Base-by-base conservation (phyloP, 2,888 invertebrate genomes). In the Pristionchus entomophagus region DNA sequence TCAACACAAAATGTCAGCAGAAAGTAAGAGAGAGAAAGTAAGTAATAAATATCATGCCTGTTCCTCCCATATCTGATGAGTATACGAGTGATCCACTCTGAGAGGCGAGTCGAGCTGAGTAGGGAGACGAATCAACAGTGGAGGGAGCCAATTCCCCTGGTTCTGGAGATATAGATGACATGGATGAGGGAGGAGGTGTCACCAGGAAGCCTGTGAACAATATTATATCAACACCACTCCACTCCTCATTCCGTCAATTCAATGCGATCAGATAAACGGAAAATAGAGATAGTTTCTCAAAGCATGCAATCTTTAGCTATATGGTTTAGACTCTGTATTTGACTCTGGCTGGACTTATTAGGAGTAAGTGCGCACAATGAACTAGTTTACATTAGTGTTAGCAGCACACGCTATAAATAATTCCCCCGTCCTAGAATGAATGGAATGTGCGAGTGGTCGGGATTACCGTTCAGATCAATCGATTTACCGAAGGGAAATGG, bases 31-130 rank as follows among this genome's bases (percentile, higher is more conserved):
- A 19, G 19, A 41, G 26, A 82, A 41, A 65, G 35, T 22, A 82
- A 29, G 38, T n/a, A 65, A 86, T 38, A 81, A 56, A 69, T n/a
- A 41, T 17, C 5, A 62, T 85, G 87, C 88, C 88, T 80, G 51
- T 59, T 29, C 89, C 88, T 69, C 90, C 89, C 51, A 88, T 81
- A 62, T 91, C 91, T 2, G 90, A 88, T 17, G 90, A 91, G 86
- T 90, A 91, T 69, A 91, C 88, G 56, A 91, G 86, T 32, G 89
- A 87, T 73, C 88, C 88, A n/a, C 86, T 65, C 82, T 86, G 87
- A 22, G 89, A 56, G 51, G 87, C 87, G 84, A 84, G 84, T 26
- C 81, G 82, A 56, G 86, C 84, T n/a, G 86, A 80, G 80, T 86
- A 89, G 78, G 87, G 89, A 51, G 88, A 83, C 10, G 56, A 65